Base-by-base conservation (phyloP, 2,797 vertebrate species). In the Pipistrellus pygmaeus region DNA sequence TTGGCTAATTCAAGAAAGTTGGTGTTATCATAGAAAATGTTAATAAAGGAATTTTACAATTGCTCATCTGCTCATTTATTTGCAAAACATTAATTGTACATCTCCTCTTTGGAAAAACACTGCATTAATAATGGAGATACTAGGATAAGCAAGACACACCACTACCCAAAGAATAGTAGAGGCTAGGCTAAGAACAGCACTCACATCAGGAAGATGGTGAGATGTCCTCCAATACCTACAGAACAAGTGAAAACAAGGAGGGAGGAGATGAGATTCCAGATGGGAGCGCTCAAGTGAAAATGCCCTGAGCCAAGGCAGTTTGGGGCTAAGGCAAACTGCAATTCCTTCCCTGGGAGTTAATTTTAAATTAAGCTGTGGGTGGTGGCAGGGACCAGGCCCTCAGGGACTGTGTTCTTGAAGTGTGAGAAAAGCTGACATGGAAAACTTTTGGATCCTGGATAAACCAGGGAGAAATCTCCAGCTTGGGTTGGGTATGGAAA, bases 1-100 rank as follows among this genome's bases (percentile, higher is more conserved):
- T 83, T 93, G 64, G 20, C 46, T 89, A 86, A 13, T 68, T 93
- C 21, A 60, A 76, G 53, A 83, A 88, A 78, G 44, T 41, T 60
- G n/a, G 5, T 72, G 30, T 80, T 75, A 90, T 75, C 32, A 53
- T 57, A 76, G 38, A 46, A 82, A 75, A 80, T 68, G 3, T 44
- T 90, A 76, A 48, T 84, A 77, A 85, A 87, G 38, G 27, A 85
- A 85, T 62, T n/a, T 62, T 62, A 21, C 30, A 81, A 62, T 9
- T 81, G 44, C 7, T 73, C 48, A 69, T 30, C 44, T 62, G 18
- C 18, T 90, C 48, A 38, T 91, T 93, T 76, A 66, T 90, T 84
- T 15, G 11, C 12, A 38, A 46, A 27, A 55, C 6, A 14, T 35
- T 62, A 87, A 64, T 64, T 32, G 27, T 44, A 3, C 73, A 38